Evolutionary conservation across 1,140 invertebrate species (phyloP).

Genomic region (Camponotus vicinus): DNA sequence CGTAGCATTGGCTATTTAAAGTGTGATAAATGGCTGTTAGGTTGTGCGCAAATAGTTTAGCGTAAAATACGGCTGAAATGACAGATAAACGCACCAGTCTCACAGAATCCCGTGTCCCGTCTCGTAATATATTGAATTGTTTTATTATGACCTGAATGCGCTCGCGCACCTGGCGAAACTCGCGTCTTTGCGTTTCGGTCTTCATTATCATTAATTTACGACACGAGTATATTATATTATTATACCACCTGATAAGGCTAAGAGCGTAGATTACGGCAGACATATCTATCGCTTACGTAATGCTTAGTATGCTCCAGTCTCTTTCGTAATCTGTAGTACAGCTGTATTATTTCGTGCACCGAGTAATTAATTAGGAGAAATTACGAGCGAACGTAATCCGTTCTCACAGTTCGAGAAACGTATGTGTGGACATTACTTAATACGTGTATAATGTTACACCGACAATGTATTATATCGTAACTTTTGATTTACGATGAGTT

Average conservation of each 20-base stretch:
- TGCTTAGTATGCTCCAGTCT: background rate
- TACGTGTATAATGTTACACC: background rate
- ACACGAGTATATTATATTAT: conserved; percentile 26
- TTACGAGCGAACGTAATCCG: background rate
- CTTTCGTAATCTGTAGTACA: conserved; percentile 27
- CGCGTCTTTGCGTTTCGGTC: conserved; percentile 38
- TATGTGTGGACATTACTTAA: background rate
- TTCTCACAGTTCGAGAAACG: background rate
- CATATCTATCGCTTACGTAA: conserved; percentile 62
- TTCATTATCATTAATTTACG: conserved; percentile 70
- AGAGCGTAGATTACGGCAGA: conserved; percentile 61
- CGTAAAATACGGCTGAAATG: conserved; percentile 38
- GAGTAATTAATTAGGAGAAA: conserved; percentile 30
- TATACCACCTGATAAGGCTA: conserved; percentile 64
- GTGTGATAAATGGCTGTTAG: conserved; percentile 32
- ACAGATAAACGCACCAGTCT: conserved; percentile 28
- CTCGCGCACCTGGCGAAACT: background rate
- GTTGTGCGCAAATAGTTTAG: conserved; percentile 42
- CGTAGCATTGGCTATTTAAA: conserved; percentile 22
- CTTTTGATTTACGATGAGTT: background rate
- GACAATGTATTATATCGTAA: background rate
- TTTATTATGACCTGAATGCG: conserved; percentile 3
- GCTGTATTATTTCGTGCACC: conserved; percentile 1
- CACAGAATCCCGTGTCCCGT: background rate
- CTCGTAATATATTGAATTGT: conserved; percentile 54